These are phyloP conservation scores for Rhopalosiphum maidis DNA, from an alignment of 1,140 invertebrate species.

Conservation along the genomic window DNA sequence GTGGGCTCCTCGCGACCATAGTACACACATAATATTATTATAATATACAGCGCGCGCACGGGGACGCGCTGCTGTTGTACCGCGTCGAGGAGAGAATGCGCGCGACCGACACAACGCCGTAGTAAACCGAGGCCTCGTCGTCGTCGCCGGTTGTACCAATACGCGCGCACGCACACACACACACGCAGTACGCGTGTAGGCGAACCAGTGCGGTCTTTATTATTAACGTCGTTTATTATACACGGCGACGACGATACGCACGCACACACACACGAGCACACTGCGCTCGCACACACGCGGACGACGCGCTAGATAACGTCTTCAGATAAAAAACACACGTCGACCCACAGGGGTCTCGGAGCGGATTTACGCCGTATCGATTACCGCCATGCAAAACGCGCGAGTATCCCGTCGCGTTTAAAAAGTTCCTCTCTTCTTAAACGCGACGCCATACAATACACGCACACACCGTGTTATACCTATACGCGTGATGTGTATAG, in stretches of 20 bases:
- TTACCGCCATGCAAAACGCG: neutral
- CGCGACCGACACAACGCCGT: neutral
- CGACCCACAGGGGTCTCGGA: neutral
- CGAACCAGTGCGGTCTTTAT: constrained; percentile 42
- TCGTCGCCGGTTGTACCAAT: neutral
- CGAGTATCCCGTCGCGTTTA: neutral
- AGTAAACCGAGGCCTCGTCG: neutral
- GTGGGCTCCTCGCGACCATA: neutral
- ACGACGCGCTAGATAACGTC: neutral
- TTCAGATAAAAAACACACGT: neutral
- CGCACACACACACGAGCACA: neutral
- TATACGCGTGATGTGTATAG: no score
- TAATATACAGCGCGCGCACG: no score
- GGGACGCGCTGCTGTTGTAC: no score
- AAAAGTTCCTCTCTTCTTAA: neutral
- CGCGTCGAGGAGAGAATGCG: neutral
- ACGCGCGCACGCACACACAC: neutral
- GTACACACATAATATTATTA: no score
- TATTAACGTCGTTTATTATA: neutral
- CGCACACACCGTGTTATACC: no score
- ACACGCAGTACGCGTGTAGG: neutral
- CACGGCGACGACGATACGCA: neutral
- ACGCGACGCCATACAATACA: no score
- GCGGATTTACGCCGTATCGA: constrained; percentile 4
- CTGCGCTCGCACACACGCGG: no score